Evolutionary conservation across 2,113 vertebrate species (phyloP), one percentile per base, ranked within the genome.

Genomic region (Bambusicola thoracicus): DNA sequence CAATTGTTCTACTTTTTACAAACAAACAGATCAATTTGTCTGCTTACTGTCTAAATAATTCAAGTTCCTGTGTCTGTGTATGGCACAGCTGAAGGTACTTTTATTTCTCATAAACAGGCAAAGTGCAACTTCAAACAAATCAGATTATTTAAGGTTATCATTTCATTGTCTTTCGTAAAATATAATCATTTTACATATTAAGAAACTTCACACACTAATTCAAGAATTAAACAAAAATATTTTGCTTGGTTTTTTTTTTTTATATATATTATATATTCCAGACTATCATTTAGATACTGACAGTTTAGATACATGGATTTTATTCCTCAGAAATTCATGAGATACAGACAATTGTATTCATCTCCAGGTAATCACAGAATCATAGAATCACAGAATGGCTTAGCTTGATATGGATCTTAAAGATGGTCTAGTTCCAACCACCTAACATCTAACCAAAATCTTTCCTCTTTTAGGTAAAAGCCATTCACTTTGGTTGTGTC

Each of bases 1-100:
- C 72, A 48, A 44, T 24, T 84, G 5, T 70, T 21, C 6, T 58
- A 11, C 48, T 40, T 40, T 34, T 68, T 89, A 34, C 6, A 72
- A 55, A 56, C 7, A 86, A 82, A 66, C 6, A 40, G 27, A 92
- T 85, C 49, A 68, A 40, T 87, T 85, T 92, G 53, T 69, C n/a
- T 77, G 11, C 46, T 95, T 87, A 13, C 21, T 80, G 11, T 65
- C 21, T 94, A 62, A 83, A 94, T 89, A 80, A 69, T 83, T 87
- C 19, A 93, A 76, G 41, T 70, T 21, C 20, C 21, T 62, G 4
- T 70, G 46, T 84, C 56, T 85, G 40, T 76, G 9, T 18, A 51
- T 25, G 6, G 44, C 32, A 51, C 14, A 74, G 15, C 30, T 76
- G 78, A 95, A 87, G 36, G 7, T 27, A 76, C 11, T 79, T 89